Conservation (phyloP, 1,140 invertebrate genomes). For the Heliothis virescens region DNA sequence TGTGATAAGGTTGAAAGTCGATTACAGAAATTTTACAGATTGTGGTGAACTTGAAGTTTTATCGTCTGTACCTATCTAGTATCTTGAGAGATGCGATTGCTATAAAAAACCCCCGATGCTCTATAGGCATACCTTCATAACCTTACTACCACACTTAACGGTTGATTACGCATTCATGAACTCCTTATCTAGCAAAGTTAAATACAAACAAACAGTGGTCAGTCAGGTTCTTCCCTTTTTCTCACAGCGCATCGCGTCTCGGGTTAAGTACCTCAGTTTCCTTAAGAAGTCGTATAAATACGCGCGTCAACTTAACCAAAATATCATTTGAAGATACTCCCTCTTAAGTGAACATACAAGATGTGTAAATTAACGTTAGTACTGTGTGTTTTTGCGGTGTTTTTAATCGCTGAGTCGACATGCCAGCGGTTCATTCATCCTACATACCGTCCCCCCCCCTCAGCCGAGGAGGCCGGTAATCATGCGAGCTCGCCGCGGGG, state of each 20-base stretch:
- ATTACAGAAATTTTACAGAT: too few relatives aligned
- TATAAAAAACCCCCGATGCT: not conserved
- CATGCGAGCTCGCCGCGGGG: not conserved
- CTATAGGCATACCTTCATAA: not conserved
- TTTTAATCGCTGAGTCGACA: constrained; percentile 55
- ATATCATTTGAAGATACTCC: constrained; percentile 14
- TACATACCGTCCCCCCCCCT: constrained; percentile 57
- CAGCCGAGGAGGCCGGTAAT: constrained; percentile 40
- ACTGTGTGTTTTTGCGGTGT: constrained; percentile 47
- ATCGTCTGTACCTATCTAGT: too few relatives aligned
- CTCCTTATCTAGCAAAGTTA: constrained; percentile 13
- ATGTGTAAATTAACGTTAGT: constrained; percentile 58
- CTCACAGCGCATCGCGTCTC: not conserved
- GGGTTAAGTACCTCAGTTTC: constrained; percentile 28
- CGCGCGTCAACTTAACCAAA: not conserved
- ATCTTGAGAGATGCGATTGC: not conserved
- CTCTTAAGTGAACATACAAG: constrained; percentile 37
- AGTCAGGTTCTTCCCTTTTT: constrained; percentile 34
- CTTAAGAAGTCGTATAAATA: constrained; percentile 39
- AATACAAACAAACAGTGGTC: constrained; percentile 18
- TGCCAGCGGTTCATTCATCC: constrained; percentile 62
- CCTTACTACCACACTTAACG: not conserved
- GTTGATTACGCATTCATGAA: not conserved
- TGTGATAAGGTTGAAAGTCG: too few relatives aligned
- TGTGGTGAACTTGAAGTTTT: too few relatives aligned